Conservation (phyloP, 2,113 vertebrate species). For the Tupaia chinensis region DNA sequence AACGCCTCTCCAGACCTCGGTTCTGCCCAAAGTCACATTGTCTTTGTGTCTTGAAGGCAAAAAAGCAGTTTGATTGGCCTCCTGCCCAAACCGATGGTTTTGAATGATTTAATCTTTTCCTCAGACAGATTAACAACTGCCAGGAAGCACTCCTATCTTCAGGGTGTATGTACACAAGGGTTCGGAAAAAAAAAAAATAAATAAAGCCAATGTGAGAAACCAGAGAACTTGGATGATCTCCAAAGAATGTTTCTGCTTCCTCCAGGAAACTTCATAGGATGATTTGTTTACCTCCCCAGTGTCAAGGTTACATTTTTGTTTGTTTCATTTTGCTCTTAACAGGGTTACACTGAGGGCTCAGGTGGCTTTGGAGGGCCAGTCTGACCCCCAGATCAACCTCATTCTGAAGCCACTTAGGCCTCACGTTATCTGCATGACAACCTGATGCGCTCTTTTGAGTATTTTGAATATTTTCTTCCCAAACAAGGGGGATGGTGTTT, state of each 20-base stretch:
- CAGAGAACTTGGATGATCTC: neutral
- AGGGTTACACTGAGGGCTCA: neutral
- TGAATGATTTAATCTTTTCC: neutral
- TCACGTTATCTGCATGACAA: neutral
- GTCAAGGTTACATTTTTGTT: neutral
- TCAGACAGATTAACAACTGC: neutral
- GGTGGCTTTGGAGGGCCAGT: neutral
- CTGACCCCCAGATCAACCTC: neutral
- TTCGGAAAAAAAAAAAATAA: neutral
- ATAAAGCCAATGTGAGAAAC: neutral
- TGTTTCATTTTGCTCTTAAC: neutral
- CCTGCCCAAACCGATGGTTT: neutral
- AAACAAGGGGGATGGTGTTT: neutral
- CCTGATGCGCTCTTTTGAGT: neutral
- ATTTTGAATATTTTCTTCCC: constrained; percentile 30
- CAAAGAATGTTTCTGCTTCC: neutral
- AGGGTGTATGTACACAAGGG: neutral
- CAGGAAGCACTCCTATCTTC: neutral
- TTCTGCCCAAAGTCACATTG: neutral
- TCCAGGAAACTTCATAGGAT: neutral
- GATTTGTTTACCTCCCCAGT: neutral
- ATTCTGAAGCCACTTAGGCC: neutral
- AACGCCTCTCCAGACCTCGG: neutral
- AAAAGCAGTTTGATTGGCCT: neutral
- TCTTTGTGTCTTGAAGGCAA: neutral